Evolutionary conservation across 2,888 invertebrate species (phyloP), one percentile per base, ranked within the genome.

Genomic region (Cantharis rufa): DNA sequence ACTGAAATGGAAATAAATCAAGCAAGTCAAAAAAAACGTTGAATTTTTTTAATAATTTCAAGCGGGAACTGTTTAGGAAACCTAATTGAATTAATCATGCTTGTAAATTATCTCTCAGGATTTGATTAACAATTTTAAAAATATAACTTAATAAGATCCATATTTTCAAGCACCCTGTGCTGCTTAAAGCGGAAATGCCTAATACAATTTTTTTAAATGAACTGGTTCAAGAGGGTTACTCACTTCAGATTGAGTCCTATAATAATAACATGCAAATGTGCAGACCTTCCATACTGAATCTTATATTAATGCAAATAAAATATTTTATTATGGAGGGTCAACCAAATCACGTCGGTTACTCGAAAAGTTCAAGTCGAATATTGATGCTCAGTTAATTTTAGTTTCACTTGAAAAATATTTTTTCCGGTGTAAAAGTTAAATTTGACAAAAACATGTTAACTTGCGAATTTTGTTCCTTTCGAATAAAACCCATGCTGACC

Each of bases 181-280:
- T 66, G 64, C 64, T 24, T 24, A 66, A 21, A 66, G 24, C 64
- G 64, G 64, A 66, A 66, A 66, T 66, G 24, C 18, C 13, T 66
- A 66, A 66, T 66, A 66, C 64, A 66, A 66, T 66, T 66, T 24
- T 66, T 66, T 66, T 66, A 24, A 66, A 15, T 66, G 16, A 66
- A 66, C 64, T 66, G 64, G 21, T 66, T 66, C 64, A 66, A 66
- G 64, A 66, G 64, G 64, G 64, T 66, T 66, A 66, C 64, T 66
- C 64, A 66, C 64, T 66, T 48, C 48, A 48, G 48, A 48, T 48
- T 21, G 64, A 66, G 64, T 66, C 64, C 64, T 66, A 66, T 11
- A 66, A 66, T 24, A 66, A 66, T 66, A 66, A 66, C n/a, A 66
- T 66, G 64, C 64, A 66, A 66, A 66, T 66, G 18, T n/a, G 21